phyloP scores from a whole-genome alignment of 2,888 invertebrate species.

The Sacculina carcini region DNA sequence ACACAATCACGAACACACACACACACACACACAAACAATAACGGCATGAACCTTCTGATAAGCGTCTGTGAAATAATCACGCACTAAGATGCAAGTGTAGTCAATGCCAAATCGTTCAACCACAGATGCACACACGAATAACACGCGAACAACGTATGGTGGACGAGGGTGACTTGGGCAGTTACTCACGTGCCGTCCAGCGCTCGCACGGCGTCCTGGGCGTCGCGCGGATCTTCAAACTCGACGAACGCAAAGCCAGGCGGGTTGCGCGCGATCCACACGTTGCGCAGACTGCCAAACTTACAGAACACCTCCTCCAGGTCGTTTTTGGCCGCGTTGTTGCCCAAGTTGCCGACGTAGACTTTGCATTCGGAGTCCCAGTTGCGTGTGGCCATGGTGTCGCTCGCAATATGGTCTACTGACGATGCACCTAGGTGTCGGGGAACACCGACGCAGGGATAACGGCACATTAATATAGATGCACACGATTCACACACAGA shows the following conservation, averaged over 20 bases:
- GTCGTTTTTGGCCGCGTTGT: conserved; percentile 72
- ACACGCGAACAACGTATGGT: conserved; percentile 15
- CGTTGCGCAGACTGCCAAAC: conserved; percentile 65
- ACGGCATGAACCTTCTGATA: too few relatives aligned
- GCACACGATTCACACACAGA: too few relatives aligned
- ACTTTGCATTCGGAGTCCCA: conserved; percentile 74
- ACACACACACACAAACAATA: too few relatives aligned
- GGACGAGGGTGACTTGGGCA: conserved; percentile 2
- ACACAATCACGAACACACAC: not conserved
- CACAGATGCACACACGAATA: not conserved
- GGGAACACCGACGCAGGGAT: too few relatives aligned
- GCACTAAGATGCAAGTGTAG: not conserved
- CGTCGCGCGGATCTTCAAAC: conserved; percentile 67
- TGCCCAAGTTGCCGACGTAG: conserved; percentile 71
- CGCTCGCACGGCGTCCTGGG: conserved; percentile 60
- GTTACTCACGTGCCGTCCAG: conserved; percentile 55
- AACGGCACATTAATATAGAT: too few relatives aligned
- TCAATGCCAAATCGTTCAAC: not conserved
- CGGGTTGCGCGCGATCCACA: conserved; percentile 81
- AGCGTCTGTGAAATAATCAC: not conserved
- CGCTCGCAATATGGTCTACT: not conserved
- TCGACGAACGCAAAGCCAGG: conserved; percentile 78
- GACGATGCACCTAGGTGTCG: too few relatives aligned
- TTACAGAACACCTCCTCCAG: conserved; percentile 62
- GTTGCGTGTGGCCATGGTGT: conserved; percentile 25